phyloP scores from a whole-genome alignment of 2,888 invertebrate species.

The Drosophila subquinaria region DNA sequence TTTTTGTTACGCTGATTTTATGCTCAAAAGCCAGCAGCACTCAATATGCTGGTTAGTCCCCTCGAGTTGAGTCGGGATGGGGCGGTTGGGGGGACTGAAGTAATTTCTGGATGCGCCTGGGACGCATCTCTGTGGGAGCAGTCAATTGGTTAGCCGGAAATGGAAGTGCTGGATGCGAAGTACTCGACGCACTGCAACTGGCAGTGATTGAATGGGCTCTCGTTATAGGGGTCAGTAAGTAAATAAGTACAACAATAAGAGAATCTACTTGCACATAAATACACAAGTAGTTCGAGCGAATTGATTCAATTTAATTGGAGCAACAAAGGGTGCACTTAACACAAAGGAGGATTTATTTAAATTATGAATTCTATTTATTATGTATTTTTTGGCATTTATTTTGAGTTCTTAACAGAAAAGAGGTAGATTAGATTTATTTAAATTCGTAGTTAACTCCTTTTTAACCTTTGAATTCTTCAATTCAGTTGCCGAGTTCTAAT shows the following conservation, averaged over 20 bases:
- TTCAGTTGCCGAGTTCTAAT: too few species aligned
- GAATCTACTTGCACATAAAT: not conserved
- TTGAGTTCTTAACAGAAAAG: too few species aligned
- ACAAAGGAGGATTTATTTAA: not conserved
- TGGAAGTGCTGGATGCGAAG: slow-evolving; percentile 34
- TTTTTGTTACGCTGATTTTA: not conserved
- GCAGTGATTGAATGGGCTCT: slow-evolving; percentile 55
- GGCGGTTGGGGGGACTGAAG: not conserved
- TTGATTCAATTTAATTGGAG: slow-evolving; percentile 46
- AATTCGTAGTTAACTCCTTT: too few species aligned
- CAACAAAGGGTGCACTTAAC: slow-evolving; percentile 30
- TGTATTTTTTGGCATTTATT: too few species aligned
- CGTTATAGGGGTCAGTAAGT: slow-evolving; percentile 60
- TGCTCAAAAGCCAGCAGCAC: not conserved
- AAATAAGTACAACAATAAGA: slow-evolving; percentile 14
- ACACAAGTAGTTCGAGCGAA: not conserved
- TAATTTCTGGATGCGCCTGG: slow-evolving; percentile 5
- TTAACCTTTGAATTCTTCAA: too few species aligned
- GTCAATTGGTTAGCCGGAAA: slow-evolving; percentile 63
- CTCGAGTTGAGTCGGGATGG: not conserved
- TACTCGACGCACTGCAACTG: slow-evolving; percentile 38
- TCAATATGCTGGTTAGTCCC: slow-evolving; percentile 38
- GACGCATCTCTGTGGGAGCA: slow-evolving; percentile 13
- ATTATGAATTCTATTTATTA: too few species aligned
- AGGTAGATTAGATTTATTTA: too few species aligned